A percentile compares a stretch with the other conserved stretches of the same genome.
These are phyloP conservation scores for Beroe ovata DNA, from an alignment of 37 sponge, comb jelly and placozoan genomes.

Conservation along the genomic window DNA sequence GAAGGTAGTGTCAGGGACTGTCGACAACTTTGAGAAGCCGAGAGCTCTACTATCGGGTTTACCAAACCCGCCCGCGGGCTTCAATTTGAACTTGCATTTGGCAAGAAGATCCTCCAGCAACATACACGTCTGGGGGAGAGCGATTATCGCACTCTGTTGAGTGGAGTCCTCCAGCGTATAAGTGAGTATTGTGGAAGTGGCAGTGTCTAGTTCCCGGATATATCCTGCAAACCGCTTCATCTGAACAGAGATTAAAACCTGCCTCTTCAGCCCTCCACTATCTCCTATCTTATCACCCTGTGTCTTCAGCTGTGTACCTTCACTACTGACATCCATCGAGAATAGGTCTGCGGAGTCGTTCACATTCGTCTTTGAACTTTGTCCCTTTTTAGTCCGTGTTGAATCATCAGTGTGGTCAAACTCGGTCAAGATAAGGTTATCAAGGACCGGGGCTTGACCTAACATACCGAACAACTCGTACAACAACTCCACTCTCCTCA, in stretches of 20 bases:
- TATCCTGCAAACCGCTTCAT: constrained; percentile 1
- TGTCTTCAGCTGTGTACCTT: neutral
- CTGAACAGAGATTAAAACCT: neutral
- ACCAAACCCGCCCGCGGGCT: neutral
- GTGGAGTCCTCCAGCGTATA: neutral
- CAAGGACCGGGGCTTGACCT: neutral
- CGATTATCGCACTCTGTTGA: neutral
- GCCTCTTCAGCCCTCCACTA: neutral
- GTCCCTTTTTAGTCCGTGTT: neutral
- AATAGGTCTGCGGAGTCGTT: neutral
- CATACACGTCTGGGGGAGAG: constrained; percentile 1
- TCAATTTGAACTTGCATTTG: constrained; percentile 46
- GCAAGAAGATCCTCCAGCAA: constrained; percentile 20
- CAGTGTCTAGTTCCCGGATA: constrained; percentile 47
- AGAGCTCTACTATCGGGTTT: neutral
- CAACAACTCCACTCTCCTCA: constrained; percentile 26
- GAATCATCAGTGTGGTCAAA: neutral
- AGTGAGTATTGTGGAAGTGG: neutral
- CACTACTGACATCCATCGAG: neutral
- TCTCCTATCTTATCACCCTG: neutral
- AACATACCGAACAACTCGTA: neutral
- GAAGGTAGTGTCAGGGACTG: neutral
- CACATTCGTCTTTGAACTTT: constrained; percentile 15
- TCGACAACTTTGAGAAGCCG: neutral
- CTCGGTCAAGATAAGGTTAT: neutral